Evolutionary conservation across 2,888 invertebrate genomes (phyloP), one percentile per base, ranked within the genome.

Genomic region (Xylota sylvarum): DNA sequence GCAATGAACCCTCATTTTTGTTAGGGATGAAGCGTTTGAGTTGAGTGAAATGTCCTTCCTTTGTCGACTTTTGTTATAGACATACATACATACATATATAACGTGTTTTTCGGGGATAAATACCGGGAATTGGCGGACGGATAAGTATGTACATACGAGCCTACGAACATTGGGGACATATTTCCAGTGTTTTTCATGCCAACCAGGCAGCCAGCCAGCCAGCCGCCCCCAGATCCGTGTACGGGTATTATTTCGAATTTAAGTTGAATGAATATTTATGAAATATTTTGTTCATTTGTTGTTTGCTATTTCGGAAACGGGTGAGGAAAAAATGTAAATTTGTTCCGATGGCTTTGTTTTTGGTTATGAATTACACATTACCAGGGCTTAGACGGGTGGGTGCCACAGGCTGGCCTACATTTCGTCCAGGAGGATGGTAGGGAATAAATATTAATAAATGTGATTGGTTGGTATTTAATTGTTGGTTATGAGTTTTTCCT

Each of bases 251-350:
- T 74, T 74, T 65, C 23, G 64, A 74, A 74, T 74, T 74, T 46
- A 56, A 56, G 64, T 74, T 65, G 55, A 74, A 74, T 65, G 74
- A 74, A 74, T 65, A 74, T 74, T 74, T 65, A 74, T 74, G 74
- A 74, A 74, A 64, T 55, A 62, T 40, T 70, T 70, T 70, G 70
- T 32, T 23, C 17, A 23, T 35, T n/a, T 70, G 46, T 14, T 30
- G 10, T 35, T 32, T 48, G 52, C 10, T 10, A 14, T 27, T 27
- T 60, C 17, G 50, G 27, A 73, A 43, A 46, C 12, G 64, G 55
- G 12, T 6, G 43, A 12, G n/a, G 32, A 43, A 35, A 43, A 40
- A 64, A 74, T 55, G 19, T 35, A 55, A 64, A 65, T 55, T 56
- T 56, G 12, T 32, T 23, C 46, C 32, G 12, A 35, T 32, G 56